Base-by-base conservation (phyloP, 2,113 vertebrate genomes). In the Dissostichus mawsoni region DNA sequence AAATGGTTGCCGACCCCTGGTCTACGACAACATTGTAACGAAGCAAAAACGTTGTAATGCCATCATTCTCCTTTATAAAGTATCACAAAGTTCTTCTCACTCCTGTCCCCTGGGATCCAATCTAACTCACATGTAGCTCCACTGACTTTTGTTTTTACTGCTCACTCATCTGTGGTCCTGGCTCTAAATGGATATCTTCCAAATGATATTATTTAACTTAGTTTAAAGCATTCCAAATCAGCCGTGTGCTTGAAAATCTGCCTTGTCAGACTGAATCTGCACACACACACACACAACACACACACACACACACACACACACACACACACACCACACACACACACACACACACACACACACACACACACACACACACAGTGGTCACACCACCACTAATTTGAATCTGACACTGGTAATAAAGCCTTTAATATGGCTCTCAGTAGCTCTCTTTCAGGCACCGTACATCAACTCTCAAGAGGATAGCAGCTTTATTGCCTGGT, bases 401-500 rank as follows among this genome's bases (percentile, higher is more conserved):
- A 90, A 84, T 88, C 82, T 84, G 76, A 87, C 84, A 87, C 73
- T 45, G 41, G 80, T 87, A 90, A 90, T 93, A 87, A 93, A 92
- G 85, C 69, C 81, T 85, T 90, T 86, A 87, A 90, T 86, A 87
- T 73, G 44, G 66, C 81, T 87, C 80, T 86, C 79, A 65, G 81
- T 74, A 80, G 73, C 65, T 69, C 73, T 72, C 76, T 86, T 83
- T 79, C 70, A 73, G 78, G 72, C 78, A 78, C 75, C 62, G 66
- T 77, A 70, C 83, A 89, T 86, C 88, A 84, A 84, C 64, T 86
- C 90, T 89, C 87, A 68, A 84, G 82, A 87, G 87, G 82, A 62
- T 70, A 78, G 76, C 75, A 86, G 79, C 80, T 89, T 92, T 88
- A 88, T 88, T 87, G 81, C 76, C 70, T 82, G 10, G 41, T 85